Evolutionary conservation across 2,113 vertebrate species (phyloP).

Genomic region (Pungitius pungitius): DNA sequence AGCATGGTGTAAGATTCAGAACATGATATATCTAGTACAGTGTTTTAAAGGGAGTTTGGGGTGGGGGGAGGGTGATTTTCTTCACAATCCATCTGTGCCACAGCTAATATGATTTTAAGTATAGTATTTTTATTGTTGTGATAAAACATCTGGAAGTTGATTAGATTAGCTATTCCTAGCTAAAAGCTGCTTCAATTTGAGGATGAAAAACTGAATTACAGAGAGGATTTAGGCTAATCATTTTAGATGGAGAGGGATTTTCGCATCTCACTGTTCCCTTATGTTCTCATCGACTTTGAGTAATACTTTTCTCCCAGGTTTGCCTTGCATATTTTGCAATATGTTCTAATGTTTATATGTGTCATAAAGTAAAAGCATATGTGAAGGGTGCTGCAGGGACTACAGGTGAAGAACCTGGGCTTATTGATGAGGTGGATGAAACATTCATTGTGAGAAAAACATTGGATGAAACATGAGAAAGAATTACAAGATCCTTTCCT

Average conservation of each 20-base stretch:
- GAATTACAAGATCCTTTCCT: background rate
- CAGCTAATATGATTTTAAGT: conserved; percentile 56
- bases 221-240: conserved; percentile 48
- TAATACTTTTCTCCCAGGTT: conserved; percentile 20
- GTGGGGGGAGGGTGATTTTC: background rate
- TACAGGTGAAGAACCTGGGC: conserved; percentile 12
- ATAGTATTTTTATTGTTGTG: conserved; percentile 61
- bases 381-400: conserved; percentile 11
- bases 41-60: conserved; percentile 41
- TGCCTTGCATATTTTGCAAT: conserved; percentile 22
- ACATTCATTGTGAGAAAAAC: conserved; percentile 11
- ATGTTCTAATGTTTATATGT: conserved; percentile 7
- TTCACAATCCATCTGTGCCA: conserved; percentile 49
- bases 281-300: conserved; percentile 8
- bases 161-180: conserved; percentile 62
- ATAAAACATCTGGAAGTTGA: conserved; percentile 68
- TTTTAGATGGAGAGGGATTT: conserved; percentile 54
- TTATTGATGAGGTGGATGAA: background rate
- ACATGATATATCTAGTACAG: conserved; percentile 51
- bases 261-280: conserved; percentile 26
- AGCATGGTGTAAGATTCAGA: conserved; percentile 14
- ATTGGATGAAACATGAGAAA: background rate
- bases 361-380: conserved; percentile 4
- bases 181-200: conserved; percentile 69
- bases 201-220: conserved; percentile 44